phyloP scores from a whole-genome alignment of 53 echinoderm and acorn worm species.

The Patiria pectinifera region DNA sequence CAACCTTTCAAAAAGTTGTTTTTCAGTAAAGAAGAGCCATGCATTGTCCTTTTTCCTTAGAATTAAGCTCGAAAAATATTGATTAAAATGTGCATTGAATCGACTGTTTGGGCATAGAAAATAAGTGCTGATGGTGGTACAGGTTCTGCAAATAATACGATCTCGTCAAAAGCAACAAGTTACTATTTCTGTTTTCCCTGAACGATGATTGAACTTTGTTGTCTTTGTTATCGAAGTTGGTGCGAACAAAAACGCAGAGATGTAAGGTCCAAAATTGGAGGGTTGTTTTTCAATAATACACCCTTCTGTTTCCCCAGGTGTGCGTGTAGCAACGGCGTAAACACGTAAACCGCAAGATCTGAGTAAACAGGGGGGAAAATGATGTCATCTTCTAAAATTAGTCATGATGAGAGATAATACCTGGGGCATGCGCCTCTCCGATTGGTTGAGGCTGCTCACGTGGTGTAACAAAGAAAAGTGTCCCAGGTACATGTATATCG shows the following conservation, averaged over 20 bases:
- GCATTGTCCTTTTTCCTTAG: no score
- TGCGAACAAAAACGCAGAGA: neutral
- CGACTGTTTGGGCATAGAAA: no score
- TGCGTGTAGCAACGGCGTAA: conserved; percentile 27
- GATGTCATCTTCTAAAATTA: conserved; percentile 54
- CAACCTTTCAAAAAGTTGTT: no score
- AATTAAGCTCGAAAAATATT: no score
- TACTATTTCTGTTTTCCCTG: neutral
- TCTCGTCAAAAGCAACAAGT: neutral
- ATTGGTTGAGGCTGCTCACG: conserved; percentile 17
- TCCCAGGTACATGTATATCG: neutral
- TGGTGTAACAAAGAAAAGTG: neutral
- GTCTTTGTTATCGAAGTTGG: neutral
- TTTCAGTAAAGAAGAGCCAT: no score
- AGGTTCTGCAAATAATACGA: no score
- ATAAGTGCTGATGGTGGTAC: no score
- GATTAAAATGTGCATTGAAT: no score
- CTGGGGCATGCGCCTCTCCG: neutral
- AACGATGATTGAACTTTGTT: neutral
- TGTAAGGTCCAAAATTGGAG: neutral
- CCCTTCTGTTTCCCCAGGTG: conserved; percentile 18
- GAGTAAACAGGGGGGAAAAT: neutral
- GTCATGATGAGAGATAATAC: conserved; percentile 17
- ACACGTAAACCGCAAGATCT: conserved; percentile 3
- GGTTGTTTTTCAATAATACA: neutral